Base-by-base conservation (phyloP, 1,140 invertebrate species). In the Uloborus diversus region DNA sequence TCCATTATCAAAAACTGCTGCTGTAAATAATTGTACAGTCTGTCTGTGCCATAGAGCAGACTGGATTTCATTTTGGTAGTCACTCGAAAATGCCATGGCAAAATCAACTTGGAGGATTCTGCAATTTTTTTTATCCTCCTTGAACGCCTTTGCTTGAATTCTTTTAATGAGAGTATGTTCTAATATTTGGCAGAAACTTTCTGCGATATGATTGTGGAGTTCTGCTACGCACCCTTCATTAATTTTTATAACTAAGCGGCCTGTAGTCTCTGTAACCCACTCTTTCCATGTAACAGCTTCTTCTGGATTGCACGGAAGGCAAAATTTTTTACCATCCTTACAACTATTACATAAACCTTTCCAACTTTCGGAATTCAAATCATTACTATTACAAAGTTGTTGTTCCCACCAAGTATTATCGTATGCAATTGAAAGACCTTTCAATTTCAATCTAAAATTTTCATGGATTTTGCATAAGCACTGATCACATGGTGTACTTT, bases 41-140 rank as follows among this genome's bases (percentile, higher is more conserved):
- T 9, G 5, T 56, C 51, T 56, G 11, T 5, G 5, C 59, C 30
- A 62, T 27, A 62, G 25, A 11, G 59, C 59, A 62, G 11, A 27
- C 20, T 62, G 59, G 9, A 62, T 20, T 62, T 62, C 59, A 62
- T 62, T 28, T 62, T 62, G 59, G 30, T 62, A 62, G 7, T 20
- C 7, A 32, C 59, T 27, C 7, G 5, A 9, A 20, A 27, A 62
- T 9, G 25, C 30, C 59, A 62, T 62, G 5, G 59, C 23, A 62
- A 62, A 27, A 32, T 62, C 59, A 5, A 62, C 7, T n/a, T n/a
- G n/a, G n/a, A n/a, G n/a, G n/a, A n/a, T n/a, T n/a, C n/a, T n/a
- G n/a, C n/a, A n/a, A n/a, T 30, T 62, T 20, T 13, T 62, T 62
- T 62, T 62, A 32, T 62, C 25, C 4, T 32, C 30, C 30, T 32